A percentile compares a stretch with the other conserved stretches of the same genome.
Evolutionary conservation across 1,140 invertebrate species (phyloP).

Genomic region (Thaumatotibia leucotreta): DNA sequence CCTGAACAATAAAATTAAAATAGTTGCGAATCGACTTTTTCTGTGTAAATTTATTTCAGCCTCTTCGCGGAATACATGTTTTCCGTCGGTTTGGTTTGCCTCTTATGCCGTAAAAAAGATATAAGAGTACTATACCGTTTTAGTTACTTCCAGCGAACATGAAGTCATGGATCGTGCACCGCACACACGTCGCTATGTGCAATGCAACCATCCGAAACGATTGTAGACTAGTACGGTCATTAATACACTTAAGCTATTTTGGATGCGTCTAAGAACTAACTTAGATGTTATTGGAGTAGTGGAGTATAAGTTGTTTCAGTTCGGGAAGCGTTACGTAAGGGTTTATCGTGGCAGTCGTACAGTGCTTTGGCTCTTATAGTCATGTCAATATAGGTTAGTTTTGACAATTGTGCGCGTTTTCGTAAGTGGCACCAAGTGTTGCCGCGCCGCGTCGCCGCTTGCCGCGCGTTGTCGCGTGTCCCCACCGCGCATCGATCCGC

Average conservation of each 20-base stretch:
- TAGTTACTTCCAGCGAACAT: neutral
- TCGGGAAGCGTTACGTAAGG: constrained; percentile 51
- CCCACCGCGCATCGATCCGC: constrained; percentile 71
- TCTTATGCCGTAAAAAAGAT: too few relatives aligned
- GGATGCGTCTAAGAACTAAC: neutral
- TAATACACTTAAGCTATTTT: neutral
- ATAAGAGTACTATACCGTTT: neutral
- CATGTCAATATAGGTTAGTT: too few relatives aligned
- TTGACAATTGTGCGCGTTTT: too few relatives aligned
- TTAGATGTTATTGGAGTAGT: constrained; percentile 18
- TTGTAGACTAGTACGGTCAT: neutral
- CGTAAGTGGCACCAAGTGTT: too few relatives aligned
- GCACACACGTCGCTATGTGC: neutral
- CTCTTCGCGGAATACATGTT: too few relatives aligned
- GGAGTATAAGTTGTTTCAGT: constrained; percentile 15
- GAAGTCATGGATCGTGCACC: neutral
- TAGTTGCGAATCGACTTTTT: too few relatives aligned
- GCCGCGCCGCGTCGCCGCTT: constrained; percentile 22
- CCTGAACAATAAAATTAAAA: too few relatives aligned
- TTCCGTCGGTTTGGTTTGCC: too few relatives aligned
- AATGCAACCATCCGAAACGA: neutral
- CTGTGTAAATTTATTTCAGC: too few relatives aligned
- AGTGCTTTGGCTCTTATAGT: too few relatives aligned
- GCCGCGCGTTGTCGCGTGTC: constrained; percentile 65
- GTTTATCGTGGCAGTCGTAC: too few relatives aligned